Evolutionary conservation across 2,113 vertebrate species (phyloP).

Genomic region (Brachypteracias leptosomus): DNA sequence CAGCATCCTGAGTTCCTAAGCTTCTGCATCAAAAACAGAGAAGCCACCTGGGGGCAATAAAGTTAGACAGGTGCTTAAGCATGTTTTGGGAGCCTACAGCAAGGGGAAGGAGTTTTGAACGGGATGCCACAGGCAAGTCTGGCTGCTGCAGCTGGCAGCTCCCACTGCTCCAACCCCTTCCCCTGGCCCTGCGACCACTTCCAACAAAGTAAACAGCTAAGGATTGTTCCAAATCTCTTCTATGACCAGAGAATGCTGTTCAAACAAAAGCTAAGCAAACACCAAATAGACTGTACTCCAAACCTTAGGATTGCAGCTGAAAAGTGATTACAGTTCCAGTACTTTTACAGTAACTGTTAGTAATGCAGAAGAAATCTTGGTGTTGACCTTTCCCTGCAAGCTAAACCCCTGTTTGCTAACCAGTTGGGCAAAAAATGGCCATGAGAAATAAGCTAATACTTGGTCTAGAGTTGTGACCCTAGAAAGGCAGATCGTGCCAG

Average conservation of each 20-base stretch:
- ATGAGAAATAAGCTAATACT: background rate
- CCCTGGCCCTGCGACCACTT: background rate
- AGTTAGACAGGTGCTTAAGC: background rate
- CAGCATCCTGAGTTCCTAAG: background rate
- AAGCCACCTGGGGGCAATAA: background rate
- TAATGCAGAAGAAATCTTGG: background rate
- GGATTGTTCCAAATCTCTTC: background rate
- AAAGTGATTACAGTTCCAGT: background rate
- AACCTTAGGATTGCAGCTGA: background rate
- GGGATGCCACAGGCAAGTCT: fast-evolving
- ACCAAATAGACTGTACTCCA: background rate
- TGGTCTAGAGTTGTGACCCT: background rate
- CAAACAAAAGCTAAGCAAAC: background rate
- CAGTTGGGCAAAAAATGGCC: fast-evolving
- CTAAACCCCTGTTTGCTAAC: background rate
- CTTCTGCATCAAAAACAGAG: background rate
- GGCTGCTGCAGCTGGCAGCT: background rate
- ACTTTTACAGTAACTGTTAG: background rate
- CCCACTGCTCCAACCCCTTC: fast-evolving
- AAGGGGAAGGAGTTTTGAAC: background rate
- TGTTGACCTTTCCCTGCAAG: background rate
- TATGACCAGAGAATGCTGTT: background rate
- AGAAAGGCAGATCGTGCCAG: background rate
- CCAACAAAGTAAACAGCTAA: background rate
- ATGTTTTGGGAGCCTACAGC: background rate